These are phyloP conservation scores for Spialia ferax DNA, from an alignment of 2,888 invertebrate genomes.

Conservation along the genomic window DNA sequence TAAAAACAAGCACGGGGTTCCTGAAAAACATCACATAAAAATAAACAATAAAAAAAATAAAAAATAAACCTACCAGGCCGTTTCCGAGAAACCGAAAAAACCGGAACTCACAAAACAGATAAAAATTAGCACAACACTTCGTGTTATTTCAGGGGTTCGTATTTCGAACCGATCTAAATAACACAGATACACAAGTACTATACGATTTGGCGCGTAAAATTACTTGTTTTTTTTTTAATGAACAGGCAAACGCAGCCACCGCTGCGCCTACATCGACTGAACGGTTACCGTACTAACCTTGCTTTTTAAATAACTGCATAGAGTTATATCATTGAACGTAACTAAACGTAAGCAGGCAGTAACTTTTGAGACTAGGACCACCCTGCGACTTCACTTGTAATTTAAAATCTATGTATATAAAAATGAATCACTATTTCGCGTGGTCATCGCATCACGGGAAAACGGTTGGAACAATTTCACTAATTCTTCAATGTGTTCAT, in stretches of 20 bases:
- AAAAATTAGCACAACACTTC: slow-evolving; percentile 60
- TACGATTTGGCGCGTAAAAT: slow-evolving; percentile 59
- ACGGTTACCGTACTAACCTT: slow-evolving; percentile 54
- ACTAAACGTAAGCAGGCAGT: slow-evolving; percentile 40
- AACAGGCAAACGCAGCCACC: slow-evolving; percentile 60
- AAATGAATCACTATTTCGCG: no score
- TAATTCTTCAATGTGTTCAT: no score
- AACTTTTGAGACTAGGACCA: background rate
- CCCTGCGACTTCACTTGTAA: background rate
- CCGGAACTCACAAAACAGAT: slow-evolving; percentile 53
- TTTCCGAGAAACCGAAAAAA: slow-evolving; percentile 53
- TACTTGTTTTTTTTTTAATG: slow-evolving; percentile 59
- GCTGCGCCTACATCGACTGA: slow-evolving; percentile 67
- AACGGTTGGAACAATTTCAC: no score
- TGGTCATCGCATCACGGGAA: no score
- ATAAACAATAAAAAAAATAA: slow-evolving; percentile 12
- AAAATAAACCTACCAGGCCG: slow-evolving; percentile 51
- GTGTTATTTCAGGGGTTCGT: slow-evolving; percentile 55
- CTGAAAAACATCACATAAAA: slow-evolving; percentile 14
- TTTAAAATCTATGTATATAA: no score
- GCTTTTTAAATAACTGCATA: slow-evolving; percentile 59
- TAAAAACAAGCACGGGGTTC: no score
- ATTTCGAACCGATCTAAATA: slow-evolving; percentile 52
- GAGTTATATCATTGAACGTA: slow-evolving; percentile 48
- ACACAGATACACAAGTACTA: slow-evolving; percentile 63